Conservation (phyloP, 2,888 invertebrate genomes). For the Urechis unicinctus region DNA sequence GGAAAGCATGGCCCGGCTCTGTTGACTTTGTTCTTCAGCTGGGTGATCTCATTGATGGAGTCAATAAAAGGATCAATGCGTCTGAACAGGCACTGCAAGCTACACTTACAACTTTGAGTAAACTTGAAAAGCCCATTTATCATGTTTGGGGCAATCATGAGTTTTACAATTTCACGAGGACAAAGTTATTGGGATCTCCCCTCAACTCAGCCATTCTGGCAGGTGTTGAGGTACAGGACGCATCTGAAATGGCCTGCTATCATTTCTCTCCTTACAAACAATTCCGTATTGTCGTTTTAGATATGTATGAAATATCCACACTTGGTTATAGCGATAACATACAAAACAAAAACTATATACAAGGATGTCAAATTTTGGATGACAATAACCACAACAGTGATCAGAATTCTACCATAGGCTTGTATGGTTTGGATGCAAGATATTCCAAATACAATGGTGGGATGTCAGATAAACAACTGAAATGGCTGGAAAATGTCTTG, state of each 20-base stretch:
- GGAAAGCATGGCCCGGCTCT: constrained; percentile 25
- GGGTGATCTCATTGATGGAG: constrained; percentile 50
- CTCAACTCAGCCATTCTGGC: constrained; percentile 2
- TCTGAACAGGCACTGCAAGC: constrained; percentile 29
- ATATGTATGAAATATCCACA: constrained; percentile 46
- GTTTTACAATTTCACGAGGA: constrained; percentile 45
- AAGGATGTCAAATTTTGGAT: no score
- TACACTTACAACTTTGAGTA: constrained; percentile 31
- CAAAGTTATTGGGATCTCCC: constrained; percentile 23
- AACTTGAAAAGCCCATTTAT: constrained; percentile 22
- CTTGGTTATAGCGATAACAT: constrained; percentile 31
- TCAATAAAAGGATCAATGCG: constrained; percentile 27
- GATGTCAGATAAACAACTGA: constrained; percentile 38
- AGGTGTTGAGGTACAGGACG: background rate
- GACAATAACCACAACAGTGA: constrained; percentile 40
- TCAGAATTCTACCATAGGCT: constrained; percentile 30
- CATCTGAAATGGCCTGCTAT: constrained; percentile 32
- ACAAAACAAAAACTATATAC: no score
- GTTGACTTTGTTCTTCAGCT: constrained; percentile 49
- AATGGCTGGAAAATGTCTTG: constrained; percentile 41
- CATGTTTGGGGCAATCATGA: constrained; percentile 51
- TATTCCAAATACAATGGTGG: constrained; percentile 49
- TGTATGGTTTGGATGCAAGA: constrained; percentile 30
- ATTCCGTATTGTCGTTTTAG: constrained; percentile 40
- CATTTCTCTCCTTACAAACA: constrained; percentile 30